Percentiles rank a stretch among this genome's conserved stretches.
Conservation (phyloP, 2,888 invertebrate genomes). For the Plagodis dolabraria region DNA sequence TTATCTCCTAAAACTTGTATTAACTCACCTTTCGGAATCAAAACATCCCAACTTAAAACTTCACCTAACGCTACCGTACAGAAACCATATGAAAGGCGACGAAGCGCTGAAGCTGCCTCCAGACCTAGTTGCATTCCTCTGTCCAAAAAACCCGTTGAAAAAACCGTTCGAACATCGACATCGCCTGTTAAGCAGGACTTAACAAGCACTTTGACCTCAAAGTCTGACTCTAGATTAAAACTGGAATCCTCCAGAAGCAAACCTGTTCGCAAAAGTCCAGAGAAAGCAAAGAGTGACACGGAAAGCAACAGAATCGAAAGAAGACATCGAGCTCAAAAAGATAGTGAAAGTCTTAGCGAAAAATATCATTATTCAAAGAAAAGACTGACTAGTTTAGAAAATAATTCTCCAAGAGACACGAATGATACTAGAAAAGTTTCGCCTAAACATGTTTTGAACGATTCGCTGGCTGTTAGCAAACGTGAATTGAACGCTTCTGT, state of each 20-base stretch:
- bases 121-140: slow-evolving; percentile 78
- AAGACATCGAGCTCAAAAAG: slow-evolving; percentile 80
- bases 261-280: slow-evolving; percentile 66
- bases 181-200: slow-evolving; percentile 73
- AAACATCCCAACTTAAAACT: slow-evolving; percentile 63
- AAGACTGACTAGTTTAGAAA: slow-evolving; percentile 84
- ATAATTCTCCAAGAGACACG: slow-evolving; percentile 74
- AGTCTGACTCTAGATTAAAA: slow-evolving; percentile 63
- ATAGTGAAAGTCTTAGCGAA: slow-evolving; percentile 79
- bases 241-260: slow-evolving; percentile 60
- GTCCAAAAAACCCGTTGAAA: slow-evolving; percentile 69
- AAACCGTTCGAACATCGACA: slow-evolving; percentile 58
- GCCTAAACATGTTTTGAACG: slow-evolving; percentile 67
- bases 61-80: slow-evolving; percentile 51
- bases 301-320: slow-evolving; percentile 74
- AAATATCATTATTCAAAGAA: slow-evolving; percentile 83
- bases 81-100: slow-evolving; percentile 67
- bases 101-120: slow-evolving; percentile 61
- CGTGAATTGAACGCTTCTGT: slow-evolving; percentile 56
- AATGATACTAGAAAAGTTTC: slow-evolving; percentile 66
- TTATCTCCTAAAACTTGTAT: slow-evolving; percentile 72
- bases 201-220: slow-evolving; percentile 54
- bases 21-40: slow-evolving; percentile 70
- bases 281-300: slow-evolving; percentile 72
- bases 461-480: slow-evolving; percentile 55